These are phyloP conservation scores for Prenolepis imparis DNA, from an alignment of 2,888 invertebrate species.

Conservation along the genomic window DNA sequence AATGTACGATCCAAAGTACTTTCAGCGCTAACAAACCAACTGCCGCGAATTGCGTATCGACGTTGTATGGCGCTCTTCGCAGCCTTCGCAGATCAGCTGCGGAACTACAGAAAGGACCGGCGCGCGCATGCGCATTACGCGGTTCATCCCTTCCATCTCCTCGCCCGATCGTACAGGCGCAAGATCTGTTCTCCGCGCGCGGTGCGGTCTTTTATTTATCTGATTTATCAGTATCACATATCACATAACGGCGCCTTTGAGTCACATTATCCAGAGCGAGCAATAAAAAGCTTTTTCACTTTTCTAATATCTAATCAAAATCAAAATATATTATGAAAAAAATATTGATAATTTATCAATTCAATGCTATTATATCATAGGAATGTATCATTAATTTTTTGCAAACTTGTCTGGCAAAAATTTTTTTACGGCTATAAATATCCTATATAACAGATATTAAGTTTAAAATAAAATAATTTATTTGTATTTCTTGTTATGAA, in stretches of 20 bases:
- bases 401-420: too few relatives aligned
- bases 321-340: neutral
- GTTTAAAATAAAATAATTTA: neutral
- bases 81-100: neutral
- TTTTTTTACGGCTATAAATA: neutral
- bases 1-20: neutral
- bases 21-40: neutral
- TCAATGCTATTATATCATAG: neutral
- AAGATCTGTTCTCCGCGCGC: neutral
- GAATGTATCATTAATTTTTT: neutral
- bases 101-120: neutral
- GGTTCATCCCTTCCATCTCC: neutral
- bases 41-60: neutral
- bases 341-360: neutral
- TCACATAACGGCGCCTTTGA: neutral
- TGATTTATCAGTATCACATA: conserved; percentile 15
- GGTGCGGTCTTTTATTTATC: neutral
- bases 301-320: neutral
- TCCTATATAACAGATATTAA: neutral
- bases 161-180: neutral
- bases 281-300: neutral
- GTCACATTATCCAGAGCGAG: neutral
- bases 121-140: conserved; percentile 1
- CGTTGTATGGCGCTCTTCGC: neutral
- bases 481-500: neutral